Percentiles rank a stretch among this genome's conserved stretches.
These are phyloP conservation scores for Germaria angustata DNA, from an alignment of 2,888 invertebrate genomes.

Conservation along the genomic window DNA sequence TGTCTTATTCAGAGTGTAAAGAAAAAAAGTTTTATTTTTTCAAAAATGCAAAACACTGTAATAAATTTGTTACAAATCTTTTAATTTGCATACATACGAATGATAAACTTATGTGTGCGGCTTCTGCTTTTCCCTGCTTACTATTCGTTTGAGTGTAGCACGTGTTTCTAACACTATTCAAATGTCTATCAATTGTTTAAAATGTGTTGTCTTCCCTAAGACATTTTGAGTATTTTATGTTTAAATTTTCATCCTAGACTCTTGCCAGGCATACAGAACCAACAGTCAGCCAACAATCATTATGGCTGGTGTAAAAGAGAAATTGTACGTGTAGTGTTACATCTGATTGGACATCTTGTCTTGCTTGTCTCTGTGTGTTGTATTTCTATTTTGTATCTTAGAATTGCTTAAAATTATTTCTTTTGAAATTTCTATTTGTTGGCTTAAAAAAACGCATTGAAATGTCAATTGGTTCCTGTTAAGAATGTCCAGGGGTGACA, in stretches of 20 bases:
- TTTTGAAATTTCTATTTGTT: constrained; percentile 30
- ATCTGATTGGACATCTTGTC: constrained; percentile 58
- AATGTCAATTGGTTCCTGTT: constrained; percentile 66
- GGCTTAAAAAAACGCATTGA: constrained; percentile 58
- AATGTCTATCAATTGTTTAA: constrained; percentile 69
- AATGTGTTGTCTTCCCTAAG: constrained; percentile 60
- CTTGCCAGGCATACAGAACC: neutral
- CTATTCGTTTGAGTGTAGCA: constrained; percentile 48
- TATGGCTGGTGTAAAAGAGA: constrained; percentile 57
- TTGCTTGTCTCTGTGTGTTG: constrained; percentile 13
- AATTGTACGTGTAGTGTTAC: constrained; percentile 42
- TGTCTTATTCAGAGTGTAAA: constrained; percentile 30
- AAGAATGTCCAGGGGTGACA: constrained; percentile 62
- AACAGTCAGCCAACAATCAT: neutral
- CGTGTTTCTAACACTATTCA: constrained; percentile 68
- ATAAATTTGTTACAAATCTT: constrained; percentile 64
- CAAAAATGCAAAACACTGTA: neutral
- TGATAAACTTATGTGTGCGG: constrained; percentile 39
- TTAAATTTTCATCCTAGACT: constrained; percentile 40
- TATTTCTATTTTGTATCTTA: neutral
- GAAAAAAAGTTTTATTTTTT: neutral
- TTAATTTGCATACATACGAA: constrained; percentile 56
- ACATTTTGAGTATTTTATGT: constrained; percentile 66
- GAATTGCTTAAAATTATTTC: neutral
- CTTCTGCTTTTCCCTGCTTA: constrained; percentile 9